Evolutionary conservation across 2,888 invertebrate species (phyloP), one percentile per base, ranked within the genome.

Genomic region (Aphodius granarius): DNA sequence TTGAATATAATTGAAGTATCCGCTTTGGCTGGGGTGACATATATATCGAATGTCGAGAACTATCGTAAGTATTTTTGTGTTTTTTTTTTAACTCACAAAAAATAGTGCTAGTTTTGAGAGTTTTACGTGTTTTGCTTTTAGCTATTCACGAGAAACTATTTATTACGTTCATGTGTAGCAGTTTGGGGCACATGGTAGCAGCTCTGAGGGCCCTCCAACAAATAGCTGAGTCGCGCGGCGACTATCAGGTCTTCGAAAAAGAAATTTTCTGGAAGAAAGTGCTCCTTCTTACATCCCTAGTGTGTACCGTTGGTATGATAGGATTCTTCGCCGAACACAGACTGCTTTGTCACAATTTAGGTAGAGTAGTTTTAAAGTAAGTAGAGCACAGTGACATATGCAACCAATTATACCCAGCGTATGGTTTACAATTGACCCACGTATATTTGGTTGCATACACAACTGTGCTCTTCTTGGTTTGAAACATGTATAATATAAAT

Each of bases 1-100:
- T 89, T 96, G 81, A 95, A 95, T 87, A 90, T 94, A 80, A 89
- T 94, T 82, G 97, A 97, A 89, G 91, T 97, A 80, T 92, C 92
- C 78, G 92, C 96, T 73, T 89, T 97, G n/a, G 94, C 95, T 79
- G 96, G 96, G 74, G 97, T 97, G 63, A 96, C 97, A 16, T 97
- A 96, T 86, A 94, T 97, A 85, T 96, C 97, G 78, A 97, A 97
- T 88, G 92, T 94, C 86, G 97, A 97, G 89, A 97, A 97, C 87
- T 97, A 97, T 89, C 95, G 97, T 97, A 89, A 94, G 95, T 92
- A 63, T 72, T 21, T 70, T 43, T 43, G 43, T 9, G 43, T 43
- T 43, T 43, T 43, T 43, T 43, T 23, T 43, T 0, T n/a, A n/a
- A n/a, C n/a, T n/a, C n/a, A n/a, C n/a, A n/a, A n/a, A n/a, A n/a